Conservation (phyloP, 2,797 vertebrate species). For the Mormyrus hasselquistii region DNA sequence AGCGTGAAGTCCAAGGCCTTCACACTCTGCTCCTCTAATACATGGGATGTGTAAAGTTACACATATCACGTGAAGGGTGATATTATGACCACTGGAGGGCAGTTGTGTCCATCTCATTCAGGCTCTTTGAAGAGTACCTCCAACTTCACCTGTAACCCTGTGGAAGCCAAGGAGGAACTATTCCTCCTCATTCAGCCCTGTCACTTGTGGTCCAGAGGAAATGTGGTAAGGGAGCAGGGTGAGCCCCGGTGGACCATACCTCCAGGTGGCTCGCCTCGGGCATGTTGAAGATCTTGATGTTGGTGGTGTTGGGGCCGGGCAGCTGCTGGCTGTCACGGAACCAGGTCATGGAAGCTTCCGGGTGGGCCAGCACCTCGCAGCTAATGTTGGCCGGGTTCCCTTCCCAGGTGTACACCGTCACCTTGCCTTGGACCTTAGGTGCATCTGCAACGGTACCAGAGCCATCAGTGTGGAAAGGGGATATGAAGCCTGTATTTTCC, state of each 20-base stretch:
- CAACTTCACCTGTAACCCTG: background rate
- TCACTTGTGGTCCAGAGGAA: background rate
- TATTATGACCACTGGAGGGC: constrained; percentile 1
- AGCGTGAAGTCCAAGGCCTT: background rate
- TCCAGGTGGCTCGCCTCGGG: constrained; percentile 80
- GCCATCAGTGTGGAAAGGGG: background rate
- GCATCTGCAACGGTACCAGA: constrained; percentile 64
- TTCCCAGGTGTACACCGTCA: constrained; percentile 93
- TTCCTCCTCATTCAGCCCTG: background rate
- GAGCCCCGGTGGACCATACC: constrained; percentile 52
- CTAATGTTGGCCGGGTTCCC: constrained; percentile 93
- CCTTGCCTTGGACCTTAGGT: constrained; percentile 84
- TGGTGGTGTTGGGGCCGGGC: constrained; percentile 87
- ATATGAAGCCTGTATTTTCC: background rate
- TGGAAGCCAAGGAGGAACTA: background rate
- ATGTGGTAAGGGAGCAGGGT: background rate
- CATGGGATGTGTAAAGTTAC: background rate
- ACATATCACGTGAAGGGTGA: background rate
- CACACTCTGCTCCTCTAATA: background rate
- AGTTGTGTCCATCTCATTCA: background rate
- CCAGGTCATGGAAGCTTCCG: constrained; percentile 83
- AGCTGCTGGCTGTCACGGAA: constrained; percentile 86
- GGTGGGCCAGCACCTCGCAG: constrained; percentile 89
- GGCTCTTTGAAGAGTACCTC: background rate
- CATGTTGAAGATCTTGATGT: constrained; percentile 84